Conservation (phyloP, 2,797 vertebrate species). For the Argentina silus region DNA sequence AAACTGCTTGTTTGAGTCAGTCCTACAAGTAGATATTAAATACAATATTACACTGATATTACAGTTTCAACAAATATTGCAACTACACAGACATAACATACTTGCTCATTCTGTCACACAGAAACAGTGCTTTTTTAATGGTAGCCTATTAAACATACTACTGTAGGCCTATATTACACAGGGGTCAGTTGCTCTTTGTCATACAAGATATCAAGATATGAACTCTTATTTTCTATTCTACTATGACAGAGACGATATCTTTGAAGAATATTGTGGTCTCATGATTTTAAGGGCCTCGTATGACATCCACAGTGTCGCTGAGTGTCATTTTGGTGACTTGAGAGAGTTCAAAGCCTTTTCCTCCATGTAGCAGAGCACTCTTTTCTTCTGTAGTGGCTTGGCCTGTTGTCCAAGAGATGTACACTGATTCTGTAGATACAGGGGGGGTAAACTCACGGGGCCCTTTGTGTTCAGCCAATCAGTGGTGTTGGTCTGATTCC, state of each 20-base stretch:
- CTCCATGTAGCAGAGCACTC: slow-evolving; percentile 26
- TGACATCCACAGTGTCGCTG: slow-evolving; percentile 30
- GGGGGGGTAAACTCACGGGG: background rate
- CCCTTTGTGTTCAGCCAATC: background rate
- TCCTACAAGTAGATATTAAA: slow-evolving; percentile 23
- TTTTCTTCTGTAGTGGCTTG: background rate
- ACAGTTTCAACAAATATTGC: slow-evolving; percentile 48
- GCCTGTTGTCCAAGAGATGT: background rate
- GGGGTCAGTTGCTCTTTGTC: slow-evolving; percentile 7
- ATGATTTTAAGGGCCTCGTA: slow-evolving; percentile 38
- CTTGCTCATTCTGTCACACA: slow-evolving; percentile 29
- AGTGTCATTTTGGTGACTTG: background rate
- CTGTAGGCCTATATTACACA: slow-evolving; percentile 19
- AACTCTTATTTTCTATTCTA: slow-evolving; percentile 7
- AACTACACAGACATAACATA: slow-evolving; percentile 43
- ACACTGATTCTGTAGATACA: slow-evolving; percentile 3
- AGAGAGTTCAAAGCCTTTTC: background rate
- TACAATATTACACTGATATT: slow-evolving; percentile 31
- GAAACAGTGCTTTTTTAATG: slow-evolving; percentile 8
- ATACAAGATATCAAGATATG: slow-evolving; percentile 26
- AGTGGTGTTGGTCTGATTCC: background rate
- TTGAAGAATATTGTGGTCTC: slow-evolving; percentile 13
- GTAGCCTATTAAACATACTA: background rate
- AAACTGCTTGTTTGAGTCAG: slow-evolving; percentile 29
- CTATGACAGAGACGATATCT: slow-evolving; percentile 10